phyloP scores from a whole-genome alignment of 2,113 vertebrate species.

The Brachyistius frenatus region DNA sequence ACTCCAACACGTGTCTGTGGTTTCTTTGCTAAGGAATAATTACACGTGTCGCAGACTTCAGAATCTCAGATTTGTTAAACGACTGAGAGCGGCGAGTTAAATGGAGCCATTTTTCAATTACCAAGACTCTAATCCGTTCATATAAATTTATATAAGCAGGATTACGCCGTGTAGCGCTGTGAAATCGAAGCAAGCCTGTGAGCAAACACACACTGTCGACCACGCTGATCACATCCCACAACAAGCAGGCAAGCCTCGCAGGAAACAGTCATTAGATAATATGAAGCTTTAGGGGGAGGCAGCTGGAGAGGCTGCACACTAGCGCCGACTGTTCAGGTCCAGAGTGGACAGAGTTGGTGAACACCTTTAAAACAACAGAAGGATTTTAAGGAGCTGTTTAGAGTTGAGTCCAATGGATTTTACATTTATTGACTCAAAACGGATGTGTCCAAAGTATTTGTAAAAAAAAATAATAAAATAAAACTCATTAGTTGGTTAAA shows the following conservation, averaged over 20 bases:
- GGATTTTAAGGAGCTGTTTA: background rate
- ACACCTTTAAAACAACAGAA: background rate
- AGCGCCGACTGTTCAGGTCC: background rate
- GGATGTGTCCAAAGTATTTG: background rate
- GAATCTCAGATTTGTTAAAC: constrained; percentile 45
- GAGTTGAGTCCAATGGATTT: background rate
- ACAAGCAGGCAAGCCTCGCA: constrained; percentile 30
- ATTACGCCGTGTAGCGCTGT: constrained; percentile 29
- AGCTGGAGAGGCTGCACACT: constrained; percentile 12
- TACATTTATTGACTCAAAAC: background rate
- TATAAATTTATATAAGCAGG: background rate
- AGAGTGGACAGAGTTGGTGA: background rate
- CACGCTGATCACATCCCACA: constrained; percentile 21
- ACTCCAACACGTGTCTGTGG: constrained; percentile 54
- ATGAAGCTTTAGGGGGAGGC: constrained; percentile 43
- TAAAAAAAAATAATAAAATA: no score
- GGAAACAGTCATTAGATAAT: constrained; percentile 68
- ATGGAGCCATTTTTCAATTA: constrained; percentile 37
- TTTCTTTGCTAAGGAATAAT: constrained; percentile 64
- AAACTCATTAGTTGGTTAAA: no score
- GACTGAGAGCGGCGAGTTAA: background rate
- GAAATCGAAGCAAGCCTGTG: constrained; percentile 31
- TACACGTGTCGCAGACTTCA: constrained; percentile 44
- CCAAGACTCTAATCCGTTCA: constrained; percentile 23
- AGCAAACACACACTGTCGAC: constrained; percentile 27